A percentile compares a stretch with the other conserved stretches of the same genome.
Evolutionary conservation across 2,888 invertebrate species (phyloP).

Genomic region (Dermolepida albohirtum): DNA sequence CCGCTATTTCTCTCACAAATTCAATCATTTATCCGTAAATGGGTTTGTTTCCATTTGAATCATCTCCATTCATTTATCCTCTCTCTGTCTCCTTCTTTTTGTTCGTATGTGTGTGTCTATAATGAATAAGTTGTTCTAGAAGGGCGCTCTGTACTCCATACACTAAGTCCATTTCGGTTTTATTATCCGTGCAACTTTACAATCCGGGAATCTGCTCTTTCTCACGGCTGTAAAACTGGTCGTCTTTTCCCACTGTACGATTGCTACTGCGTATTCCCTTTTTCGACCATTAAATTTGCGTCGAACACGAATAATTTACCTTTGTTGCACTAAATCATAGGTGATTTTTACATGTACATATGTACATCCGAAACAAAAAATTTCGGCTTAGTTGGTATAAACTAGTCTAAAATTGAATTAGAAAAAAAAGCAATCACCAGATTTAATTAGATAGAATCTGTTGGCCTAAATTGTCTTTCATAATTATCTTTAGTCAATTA

Average conservation of each 20-base stretch:
- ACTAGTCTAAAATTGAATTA: no score
- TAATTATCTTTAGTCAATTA: no score
- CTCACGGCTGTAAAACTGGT: conserved; percentile 48
- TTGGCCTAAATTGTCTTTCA: no score
- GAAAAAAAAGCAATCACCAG: no score
- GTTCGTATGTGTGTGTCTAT: no score
- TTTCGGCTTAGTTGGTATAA: no score
- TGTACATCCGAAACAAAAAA: no score
- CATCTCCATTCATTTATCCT: conserved; percentile 34
- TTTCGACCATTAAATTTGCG: conserved; percentile 18
- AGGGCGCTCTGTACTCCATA: conserved; percentile 1
- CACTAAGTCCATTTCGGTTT: conserved; percentile 21
- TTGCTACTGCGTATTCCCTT: conserved; percentile 1
- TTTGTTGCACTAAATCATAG: conserved; percentile 26
- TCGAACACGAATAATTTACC: conserved; percentile 7
- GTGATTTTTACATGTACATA: conserved; percentile 6
- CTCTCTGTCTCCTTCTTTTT: no score
- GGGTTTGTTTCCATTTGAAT: conserved; percentile 46
- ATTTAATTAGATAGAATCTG: no score
- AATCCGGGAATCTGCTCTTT: conserved; percentile 47
- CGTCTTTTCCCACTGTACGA: neutral
- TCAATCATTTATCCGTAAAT: conserved; percentile 49
- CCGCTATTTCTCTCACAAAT: conserved; percentile 34
- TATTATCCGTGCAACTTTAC: conserved; percentile 44
- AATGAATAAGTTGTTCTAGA: no score